Percentiles rank a stretch among this genome's conserved stretches.
Evolutionary conservation across 2,797 vertebrate species (phyloP).

Genomic region (Oreochromis mossambicus): DNA sequence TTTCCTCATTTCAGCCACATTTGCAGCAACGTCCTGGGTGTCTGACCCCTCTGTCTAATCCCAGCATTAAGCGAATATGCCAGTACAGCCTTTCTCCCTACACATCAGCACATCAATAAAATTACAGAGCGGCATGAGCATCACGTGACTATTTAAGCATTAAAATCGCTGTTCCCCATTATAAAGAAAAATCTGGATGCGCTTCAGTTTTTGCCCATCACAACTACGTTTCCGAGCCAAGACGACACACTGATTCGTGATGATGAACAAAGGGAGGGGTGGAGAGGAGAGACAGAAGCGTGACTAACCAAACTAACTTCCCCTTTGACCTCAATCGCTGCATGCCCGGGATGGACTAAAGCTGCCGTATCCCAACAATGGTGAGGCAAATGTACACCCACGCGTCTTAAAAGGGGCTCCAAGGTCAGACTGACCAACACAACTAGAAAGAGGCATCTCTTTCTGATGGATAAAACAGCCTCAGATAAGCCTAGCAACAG

Average conservation of each 20-base stretch:
- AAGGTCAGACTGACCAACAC: constrained; percentile 49
- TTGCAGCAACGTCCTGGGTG: background rate
- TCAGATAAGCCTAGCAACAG: constrained; percentile 46
- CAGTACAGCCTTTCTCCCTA: background rate
- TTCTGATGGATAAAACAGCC: constrained; percentile 38
- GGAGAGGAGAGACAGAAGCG: background rate
- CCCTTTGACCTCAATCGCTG: constrained; percentile 52
- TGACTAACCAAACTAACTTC: constrained; percentile 46
- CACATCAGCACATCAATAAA: constrained; percentile 9
- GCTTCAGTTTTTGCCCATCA: constrained; percentile 12
- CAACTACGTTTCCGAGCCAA: constrained; percentile 3
- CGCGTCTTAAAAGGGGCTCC: constrained; percentile 45
- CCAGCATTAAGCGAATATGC: background rate
- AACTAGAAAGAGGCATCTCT: constrained; percentile 11
- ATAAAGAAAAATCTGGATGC: background rate
- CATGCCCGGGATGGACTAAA: constrained; percentile 22
- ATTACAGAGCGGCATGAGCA: constrained; percentile 1
- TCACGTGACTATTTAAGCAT: background rate
- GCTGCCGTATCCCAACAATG: constrained; percentile 34
- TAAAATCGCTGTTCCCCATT: background rate
- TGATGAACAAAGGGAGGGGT: constrained; percentile 6
- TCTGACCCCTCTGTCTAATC: background rate
- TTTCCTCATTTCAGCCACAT: background rate
- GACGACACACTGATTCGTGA: constrained; percentile 19
- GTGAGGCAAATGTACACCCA: constrained; percentile 38